These are phyloP conservation scores for Epinotia demarniana DNA, from an alignment of 2,888 invertebrate genomes.

Conservation along the genomic window DNA sequence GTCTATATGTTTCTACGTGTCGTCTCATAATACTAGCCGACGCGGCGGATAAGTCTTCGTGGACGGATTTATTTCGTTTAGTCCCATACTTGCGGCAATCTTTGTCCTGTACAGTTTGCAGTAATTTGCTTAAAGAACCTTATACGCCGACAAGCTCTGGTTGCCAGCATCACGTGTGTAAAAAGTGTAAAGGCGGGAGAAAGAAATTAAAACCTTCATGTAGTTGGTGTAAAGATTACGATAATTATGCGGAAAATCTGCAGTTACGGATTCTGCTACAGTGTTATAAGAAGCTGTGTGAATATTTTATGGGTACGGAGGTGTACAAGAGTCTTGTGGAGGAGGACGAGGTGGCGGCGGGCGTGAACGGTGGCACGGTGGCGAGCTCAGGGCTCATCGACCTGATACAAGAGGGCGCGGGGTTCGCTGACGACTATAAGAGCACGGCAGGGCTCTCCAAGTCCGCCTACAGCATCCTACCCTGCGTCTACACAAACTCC, in stretches of 20 bases:
- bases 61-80: slow-evolving; percentile 92
- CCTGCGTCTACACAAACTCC: slow-evolving; percentile 89
- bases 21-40: slow-evolving; percentile 91
- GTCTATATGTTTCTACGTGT: slow-evolving; percentile 92
- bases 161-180: slow-evolving; percentile 96
- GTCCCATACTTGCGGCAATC: slow-evolving; percentile 94
- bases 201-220: slow-evolving; percentile 94
- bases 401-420: slow-evolving; percentile 91
- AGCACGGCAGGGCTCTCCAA: slow-evolving; percentile 89
- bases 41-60: slow-evolving; percentile 88
- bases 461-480: slow-evolving; percentile 89
- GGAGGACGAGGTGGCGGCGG: slow-evolving; percentile 81
- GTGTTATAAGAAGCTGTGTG: slow-evolving; percentile 95
- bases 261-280: slow-evolving; percentile 92
- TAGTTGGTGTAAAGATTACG: slow-evolving; percentile 93
- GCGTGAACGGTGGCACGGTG: slow-evolving; percentile 79
- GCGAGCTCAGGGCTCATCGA: slow-evolving; percentile 87
- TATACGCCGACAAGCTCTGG: slow-evolving; percentile 90
- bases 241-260: slow-evolving; percentile 92
- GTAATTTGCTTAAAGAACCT: slow-evolving; percentile 92
- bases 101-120: slow-evolving; percentile 95
- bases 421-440: slow-evolving; percentile 90
- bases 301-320: slow-evolving; percentile 90
- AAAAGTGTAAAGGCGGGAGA: slow-evolving; percentile 91
- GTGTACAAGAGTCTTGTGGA: slow-evolving; percentile 87